Base-by-base conservation (phyloP, 2,888 invertebrate species). In the Perizoma flavofasciatum region DNA sequence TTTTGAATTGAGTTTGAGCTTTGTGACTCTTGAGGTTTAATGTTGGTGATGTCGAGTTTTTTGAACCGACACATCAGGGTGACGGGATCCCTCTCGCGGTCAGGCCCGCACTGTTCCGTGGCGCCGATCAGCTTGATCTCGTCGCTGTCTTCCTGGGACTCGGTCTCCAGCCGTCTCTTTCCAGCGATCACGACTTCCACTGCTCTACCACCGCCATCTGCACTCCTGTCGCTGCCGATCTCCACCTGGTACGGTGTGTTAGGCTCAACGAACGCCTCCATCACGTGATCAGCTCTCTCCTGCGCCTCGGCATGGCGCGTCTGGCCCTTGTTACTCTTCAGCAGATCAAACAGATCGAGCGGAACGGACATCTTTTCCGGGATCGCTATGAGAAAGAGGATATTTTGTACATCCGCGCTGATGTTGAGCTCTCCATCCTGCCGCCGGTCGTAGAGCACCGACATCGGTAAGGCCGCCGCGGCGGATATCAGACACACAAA, bases 391-490 rank as follows among this genome's bases (percentile, higher is more conserved):
- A 97, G 81, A 52, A 97, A 85, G 66, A 96, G 89, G 66, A 96
- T 93, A 75, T 97, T 96, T 67, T 96, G 94, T 7, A 97, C 85
- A 78, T 96, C 95, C 0, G 96, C 95, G 52, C 94, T 93, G 8
- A 96, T 93, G 82, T 97, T 96, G 65, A 93, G 79, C 4, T 95
- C 94, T n/a, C 97, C 96, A 58, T 96, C 95, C 81, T 97, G 96
- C 0, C 96, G 93, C 77, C 96, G 96, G 80, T 97, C 95, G 87
- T 94, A 94, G 43, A 75, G 79, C 48, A 79, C 75, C 45, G 92
- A 86, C 8, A 83, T 80, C 8, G 62, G 62, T 9, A 54, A 33
- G 67, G 85, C 79, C 68, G 80, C 80, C 65, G 78, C 82, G 61
- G 74, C 73, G 55, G 78, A 79, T 60, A 89, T 57, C 44, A 85